Conservation (phyloP, 2,113 vertebrate genomes). For the Microcebus griseorufus region DNA sequence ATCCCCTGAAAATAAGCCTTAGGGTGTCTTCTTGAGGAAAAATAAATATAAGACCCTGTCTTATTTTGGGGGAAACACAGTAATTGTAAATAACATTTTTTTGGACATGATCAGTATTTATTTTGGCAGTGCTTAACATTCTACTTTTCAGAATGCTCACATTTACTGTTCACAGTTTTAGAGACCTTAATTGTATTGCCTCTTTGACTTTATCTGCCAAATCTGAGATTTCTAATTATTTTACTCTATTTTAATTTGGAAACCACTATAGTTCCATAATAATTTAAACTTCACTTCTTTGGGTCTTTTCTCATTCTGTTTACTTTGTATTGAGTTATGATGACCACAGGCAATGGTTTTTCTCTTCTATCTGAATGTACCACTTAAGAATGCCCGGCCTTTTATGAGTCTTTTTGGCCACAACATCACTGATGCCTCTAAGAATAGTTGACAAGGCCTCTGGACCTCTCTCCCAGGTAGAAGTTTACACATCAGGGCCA, state of each 20-base stretch:
- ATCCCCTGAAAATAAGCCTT: too few relatives aligned
- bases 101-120: neutral
- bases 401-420: neutral
- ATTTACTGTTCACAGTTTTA: neutral
- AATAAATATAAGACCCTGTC: too few relatives aligned
- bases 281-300: neutral
- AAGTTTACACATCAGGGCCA: neutral
- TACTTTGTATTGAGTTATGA: neutral
- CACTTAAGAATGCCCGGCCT: neutral
- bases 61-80: too few relatives aligned
- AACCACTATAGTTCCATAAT: neutral
- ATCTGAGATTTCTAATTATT: neutral
- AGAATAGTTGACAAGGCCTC: neutral
- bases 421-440: neutral
- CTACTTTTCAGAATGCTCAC: neutral
- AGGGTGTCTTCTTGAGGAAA: too few relatives aligned
- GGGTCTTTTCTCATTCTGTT: neutral
- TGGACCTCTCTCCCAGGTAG: neutral
- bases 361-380: neutral
- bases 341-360: neutral
- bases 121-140: neutral
- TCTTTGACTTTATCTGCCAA: slow-evolving; percentile 5
- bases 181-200: neutral
- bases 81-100: neutral
- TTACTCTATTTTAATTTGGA: neutral